Conservation (phyloP, 2,888 invertebrate species). For the Proisotoma minuta region DNA sequence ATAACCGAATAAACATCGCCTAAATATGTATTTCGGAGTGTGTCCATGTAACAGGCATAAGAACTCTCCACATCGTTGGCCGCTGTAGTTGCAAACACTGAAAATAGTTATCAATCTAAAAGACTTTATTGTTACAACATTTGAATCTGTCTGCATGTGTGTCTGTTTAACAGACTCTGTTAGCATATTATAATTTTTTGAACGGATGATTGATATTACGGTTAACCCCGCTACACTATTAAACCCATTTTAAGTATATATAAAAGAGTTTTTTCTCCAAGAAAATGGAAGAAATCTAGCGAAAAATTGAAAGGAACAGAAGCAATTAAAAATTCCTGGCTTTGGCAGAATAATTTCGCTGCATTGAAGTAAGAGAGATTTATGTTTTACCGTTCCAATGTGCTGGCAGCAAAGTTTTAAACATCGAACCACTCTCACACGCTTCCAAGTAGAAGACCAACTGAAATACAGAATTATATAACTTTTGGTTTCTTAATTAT, state of each 20-base stretch:
- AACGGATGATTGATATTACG: no score
- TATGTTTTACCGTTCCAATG: slow-evolving; percentile 53
- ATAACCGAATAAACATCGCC: slow-evolving; percentile 61
- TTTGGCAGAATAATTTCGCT: background rate
- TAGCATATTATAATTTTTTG: no score
- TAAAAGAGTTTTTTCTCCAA: no score
- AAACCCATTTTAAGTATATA: no score
- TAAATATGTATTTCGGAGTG: slow-evolving; percentile 54
- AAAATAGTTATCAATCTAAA: no score
- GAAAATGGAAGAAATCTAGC: slow-evolving; percentile 9
- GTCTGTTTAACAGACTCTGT: no score
- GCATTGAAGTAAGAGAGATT: slow-evolving; percentile 1
- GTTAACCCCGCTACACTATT: no score
- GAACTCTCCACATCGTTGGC: slow-evolving; percentile 59
- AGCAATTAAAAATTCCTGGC: background rate
- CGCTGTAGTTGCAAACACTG: slow-evolving; percentile 60
- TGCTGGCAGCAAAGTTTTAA: slow-evolving; percentile 54
- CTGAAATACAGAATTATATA: slow-evolving; percentile 51
- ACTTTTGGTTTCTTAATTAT: no score
- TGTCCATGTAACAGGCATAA: slow-evolving; percentile 59
- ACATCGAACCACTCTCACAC: slow-evolving; percentile 62
- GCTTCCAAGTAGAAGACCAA: slow-evolving; percentile 61
- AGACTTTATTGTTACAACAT: no score
- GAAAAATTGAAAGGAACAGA: slow-evolving; percentile 2
- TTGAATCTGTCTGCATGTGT: no score